These are phyloP conservation scores for Cladorhizidae sp. DNA, from an alignment of 37 sponge, comb jelly and placozoan species.

Conservation along the genomic window DNA sequence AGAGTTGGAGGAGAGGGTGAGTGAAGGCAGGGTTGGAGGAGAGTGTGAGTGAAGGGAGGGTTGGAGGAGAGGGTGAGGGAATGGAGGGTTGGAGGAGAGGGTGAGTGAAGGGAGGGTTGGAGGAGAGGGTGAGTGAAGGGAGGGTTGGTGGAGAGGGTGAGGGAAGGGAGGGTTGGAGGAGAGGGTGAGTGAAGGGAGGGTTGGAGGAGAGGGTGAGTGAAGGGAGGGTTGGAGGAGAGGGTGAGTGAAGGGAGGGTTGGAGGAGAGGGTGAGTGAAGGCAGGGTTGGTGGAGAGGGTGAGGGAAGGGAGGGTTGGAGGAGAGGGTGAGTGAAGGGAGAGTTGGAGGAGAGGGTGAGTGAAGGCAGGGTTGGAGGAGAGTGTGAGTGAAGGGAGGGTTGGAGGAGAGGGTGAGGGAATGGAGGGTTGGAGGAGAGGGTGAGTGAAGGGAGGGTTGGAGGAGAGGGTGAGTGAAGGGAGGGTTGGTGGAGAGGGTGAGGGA, in stretches of 20 bases:
- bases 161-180: too few species aligned
- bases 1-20: not conserved
- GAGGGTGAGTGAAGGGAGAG: constrained; percentile 59
- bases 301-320: too few species aligned
- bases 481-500: constrained; percentile 33
- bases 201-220: too few species aligned
- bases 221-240: too few species aligned
- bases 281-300: constrained; percentile 57
- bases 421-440: not conserved
- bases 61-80: not conserved
- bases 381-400: constrained; percentile 60
- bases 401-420: not conserved
- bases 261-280: too few species aligned
- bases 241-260: too few species aligned
- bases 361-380: too few species aligned
- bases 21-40: too few species aligned
- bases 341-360: not conserved
- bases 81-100: too few species aligned
- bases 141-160: too few species aligned
- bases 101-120: constrained; percentile 57
- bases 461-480: constrained; percentile 39
- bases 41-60: too few species aligned
- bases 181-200: not conserved
- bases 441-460: too few species aligned
- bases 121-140: not conserved